Conservation (phyloP, 2,797 vertebrate species). For the Euthynnus affinis region DNA sequence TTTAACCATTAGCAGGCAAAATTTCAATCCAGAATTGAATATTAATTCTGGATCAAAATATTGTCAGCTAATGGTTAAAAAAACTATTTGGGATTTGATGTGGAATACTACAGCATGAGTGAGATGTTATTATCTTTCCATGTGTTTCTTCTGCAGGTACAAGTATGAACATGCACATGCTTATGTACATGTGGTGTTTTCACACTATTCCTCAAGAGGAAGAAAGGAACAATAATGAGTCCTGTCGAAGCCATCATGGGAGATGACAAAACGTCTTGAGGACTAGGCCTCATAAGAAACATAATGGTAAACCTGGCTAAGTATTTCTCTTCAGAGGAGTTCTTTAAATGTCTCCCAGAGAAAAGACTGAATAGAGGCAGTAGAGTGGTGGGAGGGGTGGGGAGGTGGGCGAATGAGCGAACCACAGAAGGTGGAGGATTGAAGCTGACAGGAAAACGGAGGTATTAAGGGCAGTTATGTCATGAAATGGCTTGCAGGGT, state of each 20-base stretch:
- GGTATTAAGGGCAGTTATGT: conserved; percentile 55
- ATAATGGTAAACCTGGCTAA: conserved; percentile 25
- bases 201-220: conserved; percentile 3
- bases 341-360: conserved; percentile 46
- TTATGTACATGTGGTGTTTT: not conserved
- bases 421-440: conserved; percentile 45
- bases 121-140: not conserved
- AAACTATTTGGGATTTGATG: not conserved
- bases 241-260: conserved; percentile 5
- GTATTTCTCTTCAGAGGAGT: conserved; percentile 56
- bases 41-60: not conserved
- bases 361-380: conserved; percentile 40
- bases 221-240: conserved; percentile 28
- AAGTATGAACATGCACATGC: not conserved
- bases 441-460: conserved; percentile 55
- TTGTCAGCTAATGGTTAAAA: not conserved
- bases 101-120: not conserved
- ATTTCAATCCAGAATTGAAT: conserved; percentile 2
- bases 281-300: conserved; percentile 20
- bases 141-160: not conserved
- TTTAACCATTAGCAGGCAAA: not conserved
- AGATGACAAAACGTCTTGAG: conserved; percentile 11
- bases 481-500: conserved; percentile 55
- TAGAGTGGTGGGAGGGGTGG: conserved; percentile 25
- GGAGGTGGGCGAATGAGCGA: conserved; percentile 18